Base-by-base conservation (phyloP, 2,797 vertebrate species). In the Xiphophorus birchmanni region DNA sequence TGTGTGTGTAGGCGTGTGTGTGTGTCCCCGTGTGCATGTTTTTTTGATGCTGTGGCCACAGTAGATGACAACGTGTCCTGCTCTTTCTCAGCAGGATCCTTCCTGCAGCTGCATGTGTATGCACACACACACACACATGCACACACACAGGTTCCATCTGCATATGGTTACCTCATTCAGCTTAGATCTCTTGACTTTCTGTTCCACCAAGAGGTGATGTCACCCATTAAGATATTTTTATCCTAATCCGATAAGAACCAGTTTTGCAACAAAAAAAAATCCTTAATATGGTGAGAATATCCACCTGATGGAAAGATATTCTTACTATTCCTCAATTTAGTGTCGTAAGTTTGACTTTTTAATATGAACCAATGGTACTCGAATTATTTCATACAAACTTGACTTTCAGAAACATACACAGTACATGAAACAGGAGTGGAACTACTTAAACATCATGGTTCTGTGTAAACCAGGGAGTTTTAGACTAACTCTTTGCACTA, bases 1-100 rank as follows among this genome's bases (percentile, higher is more conserved):
- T 94, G 90, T 90, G 60, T 82, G 77, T 88, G 88, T 84, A 78
- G 79, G 73, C 56, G 78, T 79, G 65, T 56, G 65, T 52, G 88
- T 84, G 67, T 60, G 50, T 35, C 29, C 63, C 71, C 65, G 77
- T 79, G 78, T 65, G 75, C 73, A 65, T 50, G 75, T 88, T 60
- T 74, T 88, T 82, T 90, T 92, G 90, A 94, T 93, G 90, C 90
- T 91, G 87, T 35, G 87, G 85, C 88, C 91, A 88, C 89, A 87
- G 88, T 90, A 88, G 90, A 92, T 94, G 92, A 94, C 92, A 93
- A 91, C 92, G 92, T 73, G 84, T 91, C 87, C 91, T 93, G 92
- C 89, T 93, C 88, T 92, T 91, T 93, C 92, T 92, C 92, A 91
- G 93, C 90, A 79, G 90, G 91, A 92, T 90, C 90, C 89, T 92